Base-by-base conservation (phyloP, 2,113 vertebrate genomes). In the Sphaerodactylus townsendi region DNA sequence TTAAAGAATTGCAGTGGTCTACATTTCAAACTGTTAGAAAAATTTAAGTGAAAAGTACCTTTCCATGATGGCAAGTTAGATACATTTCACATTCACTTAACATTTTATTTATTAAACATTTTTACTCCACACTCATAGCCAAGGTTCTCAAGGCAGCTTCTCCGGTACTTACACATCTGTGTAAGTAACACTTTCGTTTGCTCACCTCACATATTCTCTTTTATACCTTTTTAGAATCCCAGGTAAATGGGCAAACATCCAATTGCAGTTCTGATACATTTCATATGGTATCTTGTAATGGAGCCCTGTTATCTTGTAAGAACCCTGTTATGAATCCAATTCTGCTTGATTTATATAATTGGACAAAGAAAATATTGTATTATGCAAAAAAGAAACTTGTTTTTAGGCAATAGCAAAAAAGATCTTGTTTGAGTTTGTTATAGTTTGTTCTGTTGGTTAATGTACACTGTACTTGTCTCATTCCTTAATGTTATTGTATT, bases 381-480 rank as follows among this genome's bases (percentile, higher is more conserved):
- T 92, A 95, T 86, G 81, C 87, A 89, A 92, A 90, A 85, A 91
- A 90, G 92, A 91, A 89, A 81, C 62, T 93, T 94, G 79, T 93
- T 90, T 94, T 86, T 69, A 89, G 65, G 90, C 92, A 89, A 89
- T 95, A 92, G 85, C 56, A 21, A 69, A 86, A 92, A 70, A 92
- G 68, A 93, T 89, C 92, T 94, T 95, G 91, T 89, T 92, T 93
- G 91, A 89, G 86, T 93, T 66, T 96, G 91, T 95, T 89, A 71
- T 92, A 85, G 89, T 73, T 82, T 71, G 84, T 86, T 93, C 86
- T 93, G 91, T 88, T 89, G 88, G 92, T 94, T 90, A 92, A 91
- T 94, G 82, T 95, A 90, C 91, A 66, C 88, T 91, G 91, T 93
- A 90, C 87, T 93, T 91, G 93, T 96, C 81, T 83, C 21, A 87